Percentiles rank a stretch among this genome's conserved stretches.
These are phyloP conservation scores for Agrilus cyanescens DNA, from an alignment of 2,888 invertebrate species.

Conservation along the genomic window DNA sequence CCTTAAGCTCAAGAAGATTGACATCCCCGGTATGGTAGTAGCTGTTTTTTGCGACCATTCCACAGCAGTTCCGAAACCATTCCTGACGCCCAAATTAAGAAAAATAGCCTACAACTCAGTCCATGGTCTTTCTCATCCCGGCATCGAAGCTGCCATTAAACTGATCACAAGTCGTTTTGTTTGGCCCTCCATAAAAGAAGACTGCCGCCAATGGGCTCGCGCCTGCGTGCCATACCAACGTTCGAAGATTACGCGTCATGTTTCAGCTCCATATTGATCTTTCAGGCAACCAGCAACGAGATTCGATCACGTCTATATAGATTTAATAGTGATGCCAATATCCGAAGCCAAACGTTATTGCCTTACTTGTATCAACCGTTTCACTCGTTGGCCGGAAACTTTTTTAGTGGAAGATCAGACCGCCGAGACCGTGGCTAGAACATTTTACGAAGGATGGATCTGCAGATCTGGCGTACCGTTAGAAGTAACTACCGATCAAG, in stretches of 20 bases:
- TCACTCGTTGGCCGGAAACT: conserved; percentile 11
- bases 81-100: too few relatives aligned
- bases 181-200: neutral
- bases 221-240: conserved; percentile 2
- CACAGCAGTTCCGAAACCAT: too few relatives aligned
- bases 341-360: neutral
- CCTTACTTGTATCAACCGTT: neutral
- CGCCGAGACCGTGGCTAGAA: neutral
- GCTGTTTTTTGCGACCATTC: too few relatives aligned
- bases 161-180: neutral
- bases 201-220: conserved; percentile 1
- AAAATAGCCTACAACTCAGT: too few relatives aligned
- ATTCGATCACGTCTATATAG: too few relatives aligned
- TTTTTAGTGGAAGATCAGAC: conserved; percentile 11
- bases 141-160: too few relatives aligned
- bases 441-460: conserved; percentile 7
- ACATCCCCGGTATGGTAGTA: too few relatives aligned
- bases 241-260: neutral
- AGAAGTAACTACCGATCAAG: conserved; percentile 12
- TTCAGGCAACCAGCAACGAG: too few relatives aligned
- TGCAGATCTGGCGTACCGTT: conserved; percentile 11
- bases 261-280: too few relatives aligned
- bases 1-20: too few relatives aligned
- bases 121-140: too few relatives aligned
- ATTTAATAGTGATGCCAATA: neutral